Base-by-base conservation (phyloP, 2,888 invertebrate species). In the Microctonus aethiopoides region DNA sequence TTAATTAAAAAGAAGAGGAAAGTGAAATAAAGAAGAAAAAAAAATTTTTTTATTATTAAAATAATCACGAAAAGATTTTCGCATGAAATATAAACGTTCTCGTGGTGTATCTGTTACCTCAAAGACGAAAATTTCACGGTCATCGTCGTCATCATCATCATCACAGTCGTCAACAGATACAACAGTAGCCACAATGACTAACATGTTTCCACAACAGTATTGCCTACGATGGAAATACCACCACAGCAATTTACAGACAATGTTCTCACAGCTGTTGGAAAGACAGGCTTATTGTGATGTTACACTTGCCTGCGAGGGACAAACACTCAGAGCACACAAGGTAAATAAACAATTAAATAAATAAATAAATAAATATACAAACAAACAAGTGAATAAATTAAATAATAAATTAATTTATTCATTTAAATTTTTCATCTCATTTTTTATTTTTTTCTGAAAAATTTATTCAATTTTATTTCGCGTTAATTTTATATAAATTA, bases 181-280 rank as follows among this genome's bases (percentile, higher is more conserved):
- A 56, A 67, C 74, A 70, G 71, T 70, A 70, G 68, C 72, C 71
- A 72, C 72, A 72, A 76, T 76, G 76, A 74, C 76, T 68, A 87
- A 88, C 87, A 94, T 94, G 93, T 89, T 92, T 88, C 93, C 94
- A 68, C 96, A 96, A 88, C 95, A 96, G 88, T 96, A 96, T 89
- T 96, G 96, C 86, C 89, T 96, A 79, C 89, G 95, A 87, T 96
- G 96, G 96, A 96, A 95, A 84, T 95, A 96, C 87, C 96, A 96
- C 88, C 95, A 95, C 87, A 93, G 93, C 76, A 96, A 96, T 86
- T 90, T 96, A 77, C 95, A 95, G 89, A 94, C 92, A 36, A 95
- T 95, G 92, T 95, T 95, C 88, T 94, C 95, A 67, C 94, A 94
- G 87, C 89, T 97, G 69, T 88, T 96, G 71, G 95, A 95, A 84